Conservation (phyloP, 37 sponge, comb jelly and placozoan species). For the Aphrocallistes beatrix region DNA sequence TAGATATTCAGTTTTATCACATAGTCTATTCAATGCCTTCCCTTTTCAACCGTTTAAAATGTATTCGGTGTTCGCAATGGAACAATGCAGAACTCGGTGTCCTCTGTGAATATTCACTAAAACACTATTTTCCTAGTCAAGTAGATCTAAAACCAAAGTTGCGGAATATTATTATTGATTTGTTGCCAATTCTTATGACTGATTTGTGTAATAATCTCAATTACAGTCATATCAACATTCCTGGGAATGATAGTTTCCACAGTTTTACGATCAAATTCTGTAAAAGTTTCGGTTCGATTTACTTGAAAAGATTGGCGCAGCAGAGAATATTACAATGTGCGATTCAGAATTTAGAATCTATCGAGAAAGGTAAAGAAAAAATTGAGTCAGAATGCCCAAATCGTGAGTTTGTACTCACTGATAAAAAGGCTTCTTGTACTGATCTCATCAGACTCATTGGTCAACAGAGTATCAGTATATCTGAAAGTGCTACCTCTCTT, state of each 20-base stretch:
- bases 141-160: not conserved
- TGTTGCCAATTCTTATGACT: not conserved
- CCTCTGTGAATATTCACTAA: not conserved
- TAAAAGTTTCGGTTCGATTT: not conserved
- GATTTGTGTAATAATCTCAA: conserved; percentile 11
- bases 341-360: not conserved
- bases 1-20: not conserved
- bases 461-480: not conserved
- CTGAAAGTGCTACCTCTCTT: not conserved
- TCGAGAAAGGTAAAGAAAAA: not conserved
- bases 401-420: not conserved
- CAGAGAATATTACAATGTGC: not conserved
- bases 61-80: not conserved
- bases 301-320: not conserved
- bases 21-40: not conserved
- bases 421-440: conserved; percentile 6
- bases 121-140: not conserved
- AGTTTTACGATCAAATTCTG: not conserved
- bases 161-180: not conserved
- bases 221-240: not conserved
- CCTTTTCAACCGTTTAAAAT: not conserved
- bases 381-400: not conserved
- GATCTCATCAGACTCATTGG: not conserved
- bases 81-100: not conserved
- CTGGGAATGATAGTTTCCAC: not conserved